Base-by-base conservation (phyloP, 1,140 invertebrate genomes). In the Holcopasites calliopsidis region DNA sequence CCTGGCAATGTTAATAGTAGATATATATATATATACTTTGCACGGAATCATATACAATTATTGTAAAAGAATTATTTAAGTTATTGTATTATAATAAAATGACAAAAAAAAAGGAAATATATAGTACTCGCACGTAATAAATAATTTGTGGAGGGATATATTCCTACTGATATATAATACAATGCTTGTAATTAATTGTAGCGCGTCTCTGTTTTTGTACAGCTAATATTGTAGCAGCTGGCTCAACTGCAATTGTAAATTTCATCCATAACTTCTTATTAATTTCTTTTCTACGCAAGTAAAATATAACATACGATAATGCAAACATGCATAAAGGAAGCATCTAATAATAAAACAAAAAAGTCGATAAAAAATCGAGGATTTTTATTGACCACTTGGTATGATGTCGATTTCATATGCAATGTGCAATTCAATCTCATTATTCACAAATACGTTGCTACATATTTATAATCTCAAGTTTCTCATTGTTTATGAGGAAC, bases 231-330 rank as follows among this genome's bases (percentile, higher is more conserved):
- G 49, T 69, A 65, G 66, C 55, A 35, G 60, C 65, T 80, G n/a
- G 72, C 60, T 76, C 64, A 76, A 81, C 50, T 80, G 77, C 72
- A 38, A 81, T 80, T 81, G 72, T 81, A 81, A 80, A 81, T 65
- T 64, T 70, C 35, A 73, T 44, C 16, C 18, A 55, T 65, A 65
- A 70, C 42, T 76, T 75, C 70, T 76, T 61, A 49, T 38, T 76
- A 80, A 66, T 80, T 80, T 50, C 18, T 70, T 81, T 81, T 80
- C 72, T 76, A 81, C 38, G 52, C 18, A 64, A 79, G 71, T 47
- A 47, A 60, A 33, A 77, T 52, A 21, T 49, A 73, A 52, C 52
- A 42, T 69, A 44, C 6, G 40, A 62, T 26, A 47, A 77, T 70
- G 40, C 73, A 76, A 28, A 35, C 57, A 62, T 76, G 66, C 55